Conservation (phyloP, 2,113 vertebrate genomes). For the Ciconia boyciana region DNA sequence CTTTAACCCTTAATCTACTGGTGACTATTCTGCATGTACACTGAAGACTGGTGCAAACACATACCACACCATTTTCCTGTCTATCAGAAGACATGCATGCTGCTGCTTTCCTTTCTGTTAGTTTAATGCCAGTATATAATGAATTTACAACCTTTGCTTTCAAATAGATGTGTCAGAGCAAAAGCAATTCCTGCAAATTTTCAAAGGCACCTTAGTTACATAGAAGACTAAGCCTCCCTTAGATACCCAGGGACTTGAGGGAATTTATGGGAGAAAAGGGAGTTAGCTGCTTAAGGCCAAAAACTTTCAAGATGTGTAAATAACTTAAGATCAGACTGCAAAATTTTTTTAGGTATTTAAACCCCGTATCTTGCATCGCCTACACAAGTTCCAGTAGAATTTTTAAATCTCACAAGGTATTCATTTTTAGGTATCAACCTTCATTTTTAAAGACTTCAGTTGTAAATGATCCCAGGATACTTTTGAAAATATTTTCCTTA, state of each 20-base stretch:
- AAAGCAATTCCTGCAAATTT: background rate
- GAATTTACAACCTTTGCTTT: background rate
- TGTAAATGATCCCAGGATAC: background rate
- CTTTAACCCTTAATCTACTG: background rate
- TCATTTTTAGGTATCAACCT: background rate
- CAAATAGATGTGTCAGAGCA: background rate
- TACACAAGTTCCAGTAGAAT: background rate
- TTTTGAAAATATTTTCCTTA: background rate
- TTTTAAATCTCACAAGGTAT: background rate
- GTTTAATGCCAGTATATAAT: background rate
- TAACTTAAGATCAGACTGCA: background rate
- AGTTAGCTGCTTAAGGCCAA: background rate
- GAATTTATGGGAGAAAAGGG: background rate
- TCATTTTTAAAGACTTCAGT: background rate
- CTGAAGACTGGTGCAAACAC: background rate
- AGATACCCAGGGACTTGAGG: background rate
- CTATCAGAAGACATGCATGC: background rate
- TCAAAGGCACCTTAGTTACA: background rate
- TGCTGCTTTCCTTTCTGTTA: background rate
- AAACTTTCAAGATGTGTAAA: background rate
- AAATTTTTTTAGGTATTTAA: background rate
- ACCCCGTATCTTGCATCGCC: background rate
- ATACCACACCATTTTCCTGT: background rate
- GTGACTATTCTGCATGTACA: accelerated
- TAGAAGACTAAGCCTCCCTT: background rate